Evolutionary conservation across 1,140 invertebrate species (phyloP).

Genomic region (Callitettix versicolor): DNA sequence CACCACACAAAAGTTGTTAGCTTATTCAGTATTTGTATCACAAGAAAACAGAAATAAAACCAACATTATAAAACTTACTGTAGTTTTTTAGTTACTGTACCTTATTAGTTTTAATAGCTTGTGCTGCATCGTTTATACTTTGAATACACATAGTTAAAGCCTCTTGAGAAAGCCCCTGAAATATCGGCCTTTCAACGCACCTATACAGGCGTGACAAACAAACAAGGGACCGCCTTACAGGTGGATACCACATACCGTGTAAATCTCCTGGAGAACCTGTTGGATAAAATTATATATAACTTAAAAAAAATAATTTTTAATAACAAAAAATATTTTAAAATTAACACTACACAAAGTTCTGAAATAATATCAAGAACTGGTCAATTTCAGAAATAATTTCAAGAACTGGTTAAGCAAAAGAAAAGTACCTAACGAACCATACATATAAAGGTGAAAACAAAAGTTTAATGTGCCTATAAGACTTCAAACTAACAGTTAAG

Average conservation of each 20-base stretch:
- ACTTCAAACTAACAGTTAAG: too few species aligned
- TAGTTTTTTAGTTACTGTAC: too few species aligned
- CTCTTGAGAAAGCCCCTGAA: conserved; percentile 93
- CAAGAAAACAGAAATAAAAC: too few species aligned
- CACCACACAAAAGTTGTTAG: too few species aligned
- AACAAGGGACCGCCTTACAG: conserved; percentile 84
- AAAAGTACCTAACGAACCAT: too few species aligned
- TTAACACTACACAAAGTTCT: neutral
- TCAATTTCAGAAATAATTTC: too few species aligned
- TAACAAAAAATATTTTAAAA: neutral
- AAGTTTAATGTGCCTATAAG: too few species aligned
- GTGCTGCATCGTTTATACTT: conserved; percentile 69
- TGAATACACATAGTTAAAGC: conserved; percentile 84
- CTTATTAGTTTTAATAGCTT: conserved; percentile 53
- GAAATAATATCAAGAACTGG: too few species aligned
- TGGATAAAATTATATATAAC: neutral
- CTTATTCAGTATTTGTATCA: too few species aligned
- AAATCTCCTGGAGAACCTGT: conserved; percentile 82
- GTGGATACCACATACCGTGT: conserved; percentile 99
- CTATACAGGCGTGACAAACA: conserved; percentile 91
- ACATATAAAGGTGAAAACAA: too few species aligned
- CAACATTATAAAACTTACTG: too few species aligned
- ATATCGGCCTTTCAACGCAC: conserved; percentile 89
- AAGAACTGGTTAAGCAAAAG: too few species aligned
- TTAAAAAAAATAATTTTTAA: neutral